These are phyloP conservation scores for Phortica okadai DNA, from an alignment of 2,888 invertebrate genomes.

Conservation along the genomic window DNA sequence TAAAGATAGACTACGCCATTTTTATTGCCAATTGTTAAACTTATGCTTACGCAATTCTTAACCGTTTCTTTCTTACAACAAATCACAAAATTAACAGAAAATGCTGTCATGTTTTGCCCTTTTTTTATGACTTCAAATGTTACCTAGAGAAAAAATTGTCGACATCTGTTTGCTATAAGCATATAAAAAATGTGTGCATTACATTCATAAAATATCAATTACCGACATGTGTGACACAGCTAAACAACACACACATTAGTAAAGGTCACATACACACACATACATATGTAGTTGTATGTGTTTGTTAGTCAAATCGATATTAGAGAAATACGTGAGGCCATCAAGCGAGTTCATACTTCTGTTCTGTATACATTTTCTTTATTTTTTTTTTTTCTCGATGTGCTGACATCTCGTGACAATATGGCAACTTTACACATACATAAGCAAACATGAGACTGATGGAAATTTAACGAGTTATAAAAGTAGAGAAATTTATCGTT, in stretches of 20 bases:
- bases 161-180: not conserved
- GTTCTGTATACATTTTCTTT: too few relatives aligned
- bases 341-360: slow-evolving; percentile 63
- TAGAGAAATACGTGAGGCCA: slow-evolving; percentile 66
- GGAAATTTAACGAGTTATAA: slow-evolving; percentile 67
- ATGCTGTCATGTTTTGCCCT: slow-evolving; percentile 37
- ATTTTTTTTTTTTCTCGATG: slow-evolving; percentile 13
- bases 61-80: too few relatives aligned
- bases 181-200: slow-evolving; percentile 67
- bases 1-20: not conserved
- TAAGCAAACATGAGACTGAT: slow-evolving; percentile 49
- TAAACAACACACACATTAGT: slow-evolving; percentile 31
- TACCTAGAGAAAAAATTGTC: not conserved
- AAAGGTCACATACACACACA: slow-evolving; percentile 28
- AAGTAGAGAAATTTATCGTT: slow-evolving; percentile 42
- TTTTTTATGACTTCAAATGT: slow-evolving; percentile 35
- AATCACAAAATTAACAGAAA: not conserved
- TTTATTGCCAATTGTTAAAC: not conserved
- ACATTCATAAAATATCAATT: slow-evolving; percentile 71
- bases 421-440: slow-evolving; percentile 48
- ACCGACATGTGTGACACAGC: slow-evolving; percentile 62
- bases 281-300: slow-evolving; percentile 36
- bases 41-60: not conserved
- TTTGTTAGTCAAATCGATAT: slow-evolving; percentile 67
- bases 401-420: slow-evolving; percentile 63